Base-by-base conservation (phyloP, 2,797 vertebrate species). In the Pseudomugil tenellus region DNA sequence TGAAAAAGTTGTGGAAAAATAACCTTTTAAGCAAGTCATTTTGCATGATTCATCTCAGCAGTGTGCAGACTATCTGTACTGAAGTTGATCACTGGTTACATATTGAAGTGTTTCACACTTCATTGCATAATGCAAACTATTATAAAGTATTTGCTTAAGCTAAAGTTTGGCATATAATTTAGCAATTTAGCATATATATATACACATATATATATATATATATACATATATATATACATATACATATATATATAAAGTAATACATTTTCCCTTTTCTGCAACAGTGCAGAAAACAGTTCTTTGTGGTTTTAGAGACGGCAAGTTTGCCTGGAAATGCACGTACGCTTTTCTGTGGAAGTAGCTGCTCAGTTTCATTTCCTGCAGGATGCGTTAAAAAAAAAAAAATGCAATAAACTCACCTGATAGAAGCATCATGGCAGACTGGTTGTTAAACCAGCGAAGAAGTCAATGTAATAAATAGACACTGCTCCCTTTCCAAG, bases 311-410 rank as follows among this genome's bases (percentile, higher is more conserved):
- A 28, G 49, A 5, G 4, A 16, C 21, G 14, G 51, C 16, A 46
- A 4, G 12, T 41, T 26, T 43, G 19, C 41, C 19, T 43, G 19
- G 7, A 43, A 41, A 41, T 6, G 19, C 3, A 16, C 8, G 7
- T 16, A 19, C 17, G 3, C 17, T 49, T 51, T 48, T 49, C 17
- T 49, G 21, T 19, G 23, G 2, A 56, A n/a, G 14, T 16, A 62
- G 61, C 23, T 1, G 0, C 25, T 13, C 0, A 23, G 12, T 81
- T 71, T 79, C 31, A 21, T 26, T 80, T 85, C 63, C 58, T 61
- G 34, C 43, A 53, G 48, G 7, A 16, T 5, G 19, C 21, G 69
- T 55, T 35, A 7, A 56, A 58, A 39, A 16, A 7, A 7, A 56
- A 58, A 39, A 16, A 7, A 11, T 1, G 35, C 12, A 74, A 37